Evolutionary conservation across 2,113 vertebrate species (phyloP).

Genomic region (Amblyopsis rosae): DNA sequence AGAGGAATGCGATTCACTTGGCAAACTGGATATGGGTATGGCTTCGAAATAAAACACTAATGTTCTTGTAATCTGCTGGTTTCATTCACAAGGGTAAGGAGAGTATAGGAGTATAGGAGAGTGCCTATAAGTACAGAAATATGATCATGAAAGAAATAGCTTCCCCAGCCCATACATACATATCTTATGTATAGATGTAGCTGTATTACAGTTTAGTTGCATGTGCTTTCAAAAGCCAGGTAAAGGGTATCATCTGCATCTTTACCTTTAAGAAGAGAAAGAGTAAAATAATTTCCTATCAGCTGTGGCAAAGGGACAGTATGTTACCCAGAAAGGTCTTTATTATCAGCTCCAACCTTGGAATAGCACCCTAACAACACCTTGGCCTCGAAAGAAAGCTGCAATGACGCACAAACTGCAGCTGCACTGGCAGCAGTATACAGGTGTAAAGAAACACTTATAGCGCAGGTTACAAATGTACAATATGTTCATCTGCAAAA

Average conservation of each 20-base stretch:
- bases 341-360: constrained; percentile 44
- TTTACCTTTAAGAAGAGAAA: constrained; percentile 6
- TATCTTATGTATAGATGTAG: neutral
- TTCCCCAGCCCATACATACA: neutral
- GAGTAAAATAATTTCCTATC: constrained; percentile 4
- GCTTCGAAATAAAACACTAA: too few relatives aligned
- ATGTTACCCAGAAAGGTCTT: constrained; percentile 21
- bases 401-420: constrained; percentile 42
- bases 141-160: too few relatives aligned
- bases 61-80: too few relatives aligned
- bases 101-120: too few relatives aligned
- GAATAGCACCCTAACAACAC: constrained; percentile 9
- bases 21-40: too few relatives aligned
- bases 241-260: neutral
- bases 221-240: neutral
- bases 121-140: too few relatives aligned
- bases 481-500: neutral
- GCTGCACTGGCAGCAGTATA: constrained; percentile 20
- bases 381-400: constrained; percentile 35
- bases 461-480: constrained; percentile 20
- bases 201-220: neutral
- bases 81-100: too few relatives aligned
- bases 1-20: too few relatives aligned
- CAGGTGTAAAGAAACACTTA: constrained; percentile 41
- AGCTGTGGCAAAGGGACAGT: constrained; percentile 19